A percentile compares a stretch with the other conserved stretches of the same genome.
Conservation (phyloP, 2,888 invertebrate species). For the Andrena bicolor region DNA sequence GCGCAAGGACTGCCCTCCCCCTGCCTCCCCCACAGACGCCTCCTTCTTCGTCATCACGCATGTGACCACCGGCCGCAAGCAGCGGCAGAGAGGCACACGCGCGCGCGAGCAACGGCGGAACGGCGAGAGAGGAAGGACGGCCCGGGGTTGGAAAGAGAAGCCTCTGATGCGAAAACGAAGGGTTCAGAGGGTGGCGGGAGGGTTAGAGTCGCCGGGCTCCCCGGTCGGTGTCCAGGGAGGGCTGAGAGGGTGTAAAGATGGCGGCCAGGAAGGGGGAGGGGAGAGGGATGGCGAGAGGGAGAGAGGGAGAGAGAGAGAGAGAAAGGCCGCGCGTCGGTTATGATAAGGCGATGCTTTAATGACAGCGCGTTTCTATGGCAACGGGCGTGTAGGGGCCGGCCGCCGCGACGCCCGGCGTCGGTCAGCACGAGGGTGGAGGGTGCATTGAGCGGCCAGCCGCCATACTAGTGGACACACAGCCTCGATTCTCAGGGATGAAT, state of each 20-base stretch:
- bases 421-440: constrained; percentile 79
- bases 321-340: constrained; percentile 83
- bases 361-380: constrained; percentile 84
- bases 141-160: constrained; percentile 47
- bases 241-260: constrained; percentile 83
- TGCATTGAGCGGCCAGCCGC: constrained; percentile 83
- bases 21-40: background rate
- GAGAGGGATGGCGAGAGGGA: background rate
- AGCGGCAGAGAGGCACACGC: constrained; percentile 49
- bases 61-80: constrained; percentile 76
- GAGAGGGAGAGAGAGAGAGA: constrained; percentile 58
- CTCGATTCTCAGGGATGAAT: constrained; percentile 81
- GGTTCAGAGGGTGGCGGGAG: constrained; percentile 41
- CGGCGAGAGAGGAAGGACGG: constrained; percentile 22
- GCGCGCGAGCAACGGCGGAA: constrained; percentile 15
- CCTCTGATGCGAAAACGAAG: constrained; percentile 45
- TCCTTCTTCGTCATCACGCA: constrained; percentile 74
- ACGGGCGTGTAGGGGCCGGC: constrained; percentile 83
- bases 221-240: constrained; percentile 69
- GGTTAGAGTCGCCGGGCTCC: constrained; percentile 65
- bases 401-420: constrained; percentile 84
- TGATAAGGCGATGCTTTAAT: constrained; percentile 85
- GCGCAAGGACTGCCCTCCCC: constrained; percentile 66
- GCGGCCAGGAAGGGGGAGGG: constrained; percentile 75
- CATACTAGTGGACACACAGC: constrained; percentile 84